phyloP scores from a whole-genome alignment of 2,113 vertebrate species.

The Microcebus tavaratra region DNA sequence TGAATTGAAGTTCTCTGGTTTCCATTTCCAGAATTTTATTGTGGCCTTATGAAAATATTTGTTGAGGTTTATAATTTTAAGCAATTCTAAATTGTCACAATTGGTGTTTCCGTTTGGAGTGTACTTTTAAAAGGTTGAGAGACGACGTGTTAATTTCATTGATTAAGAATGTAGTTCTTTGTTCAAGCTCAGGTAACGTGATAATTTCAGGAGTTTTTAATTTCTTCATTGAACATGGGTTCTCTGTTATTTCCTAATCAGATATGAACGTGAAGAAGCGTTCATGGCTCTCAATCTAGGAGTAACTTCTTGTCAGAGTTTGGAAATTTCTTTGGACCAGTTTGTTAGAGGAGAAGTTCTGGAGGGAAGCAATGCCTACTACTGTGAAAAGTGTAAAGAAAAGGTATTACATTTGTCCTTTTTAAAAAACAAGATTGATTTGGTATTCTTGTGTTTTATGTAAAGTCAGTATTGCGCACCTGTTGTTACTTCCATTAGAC shows the following conservation, averaged over 20 bases:
- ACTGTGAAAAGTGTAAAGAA: constrained; percentile 99
- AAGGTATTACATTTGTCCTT: constrained; percentile 87
- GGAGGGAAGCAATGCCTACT: constrained; percentile 99
- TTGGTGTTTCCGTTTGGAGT: not conserved
- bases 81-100: not conserved
- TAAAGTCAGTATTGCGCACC: not conserved
- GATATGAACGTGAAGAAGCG: constrained; percentile 98
- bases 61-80: constrained; percentile 41
- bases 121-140: not conserved
- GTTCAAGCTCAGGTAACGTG: not conserved
- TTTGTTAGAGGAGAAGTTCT: constrained; percentile 98
- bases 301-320: constrained; percentile 97
- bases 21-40: constrained; percentile 17
- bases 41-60: not conserved
- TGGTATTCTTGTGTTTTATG: not conserved
- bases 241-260: constrained; percentile 72
- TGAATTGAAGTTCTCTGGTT: constrained; percentile 34
- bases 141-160: not conserved
- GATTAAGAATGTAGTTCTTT: not conserved
- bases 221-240: not conserved
- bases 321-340: constrained; percentile 98
- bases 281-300: constrained; percentile 99
- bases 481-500: not conserved
- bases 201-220: not conserved
- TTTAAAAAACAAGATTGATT: not conserved